Base-by-base conservation (phyloP, 1,140 invertebrate species). In the Ceratoteleas bidentatus region DNA sequence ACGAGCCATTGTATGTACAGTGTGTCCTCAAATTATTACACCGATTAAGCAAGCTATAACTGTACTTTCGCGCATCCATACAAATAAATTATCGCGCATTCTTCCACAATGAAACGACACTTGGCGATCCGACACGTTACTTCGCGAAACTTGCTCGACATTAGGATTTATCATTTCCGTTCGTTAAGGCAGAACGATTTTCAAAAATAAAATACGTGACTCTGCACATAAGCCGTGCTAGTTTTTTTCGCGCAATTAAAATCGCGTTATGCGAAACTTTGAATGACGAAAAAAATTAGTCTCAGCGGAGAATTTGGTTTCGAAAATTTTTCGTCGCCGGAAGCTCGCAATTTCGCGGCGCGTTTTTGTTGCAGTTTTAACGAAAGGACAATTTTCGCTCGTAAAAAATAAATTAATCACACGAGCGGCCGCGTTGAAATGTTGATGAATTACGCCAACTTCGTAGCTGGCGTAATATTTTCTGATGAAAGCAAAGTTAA, bases 1-100 rank as follows among this genome's bases (percentile, higher is more conserved):
- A 36, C 38, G n/a, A 60, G 49, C 14, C 52, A 78, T 70, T 78
- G 58, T 78, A 77, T 62, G 50, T 70, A 78, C 66, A 58, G 32
- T 65, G 75, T 79, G 76, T 79, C 61, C 50, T 56, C 61, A 54
- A 79, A 79, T 66, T 79, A 68, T 56, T 61, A 73, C 76, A 56
- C 61, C 61, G 61, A 79, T 79, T 79, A 64, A 66, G 62, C 68
- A 79, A 73, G 38, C 15, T 72, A 52, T 73, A 73, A 73, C 68
- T 79, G 61, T 73, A 72, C 66, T 70, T 77, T 77, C 50, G 0
- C 57, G 36, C 58, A 50, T 34, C 52, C 45, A 47, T 54, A 62
- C 49, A 66, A 68, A 54, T 62, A 54, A 66, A 76, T 68, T 68
- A 53, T 54, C 36, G 54, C 38, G 62, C 33, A 33, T 36, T 53